Evolutionary conservation across 2,888 invertebrate species (phyloP).

Genomic region (Phlogophora meticulosa): DNA sequence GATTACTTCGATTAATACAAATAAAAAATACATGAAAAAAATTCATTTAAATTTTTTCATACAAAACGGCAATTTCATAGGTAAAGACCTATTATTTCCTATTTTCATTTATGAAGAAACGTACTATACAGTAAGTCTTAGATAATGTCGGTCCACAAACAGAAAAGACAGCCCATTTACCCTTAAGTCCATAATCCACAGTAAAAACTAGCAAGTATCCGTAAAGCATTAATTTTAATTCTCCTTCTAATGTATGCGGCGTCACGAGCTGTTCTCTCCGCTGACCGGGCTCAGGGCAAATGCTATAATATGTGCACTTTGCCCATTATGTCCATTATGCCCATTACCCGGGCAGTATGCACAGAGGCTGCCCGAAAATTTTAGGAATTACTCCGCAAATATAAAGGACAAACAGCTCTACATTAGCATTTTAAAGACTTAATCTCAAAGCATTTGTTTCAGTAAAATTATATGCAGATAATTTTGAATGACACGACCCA

Average conservation of each 20-base stretch:
- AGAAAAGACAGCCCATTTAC: conserved; percentile 15
- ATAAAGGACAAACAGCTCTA: conserved; percentile 21
- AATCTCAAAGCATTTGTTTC: too few relatives aligned
- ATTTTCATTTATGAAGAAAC: too few relatives aligned
- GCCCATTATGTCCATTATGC: conserved; percentile 32
- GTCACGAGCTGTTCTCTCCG: conserved; percentile 45
- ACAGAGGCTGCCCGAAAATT: conserved; percentile 34
- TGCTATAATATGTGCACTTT: conserved; percentile 52
- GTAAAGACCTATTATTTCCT: too few relatives aligned
- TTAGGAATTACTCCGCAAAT: conserved; percentile 39
- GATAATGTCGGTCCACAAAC: not conserved
- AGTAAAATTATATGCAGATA: too few relatives aligned
- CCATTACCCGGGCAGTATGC: conserved; percentile 40
- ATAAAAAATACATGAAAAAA: too few relatives aligned
- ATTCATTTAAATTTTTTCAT: too few relatives aligned
- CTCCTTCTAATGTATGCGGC: conserved; percentile 46
- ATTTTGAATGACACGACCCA: too few relatives aligned
- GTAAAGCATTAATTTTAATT: conserved; percentile 47
- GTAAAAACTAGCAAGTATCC: conserved; percentile 29
- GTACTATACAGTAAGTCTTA: not conserved
- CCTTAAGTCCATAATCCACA: conserved; percentile 30
- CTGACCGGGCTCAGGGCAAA: conserved; percentile 4
- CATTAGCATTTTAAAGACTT: too few relatives aligned
- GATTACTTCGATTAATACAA: too few relatives aligned
- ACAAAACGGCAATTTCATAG: too few relatives aligned